These are phyloP conservation scores for Torymus aiolomorphi DNA, from an alignment of 2,888 invertebrate genomes.

Conservation along the genomic window DNA sequence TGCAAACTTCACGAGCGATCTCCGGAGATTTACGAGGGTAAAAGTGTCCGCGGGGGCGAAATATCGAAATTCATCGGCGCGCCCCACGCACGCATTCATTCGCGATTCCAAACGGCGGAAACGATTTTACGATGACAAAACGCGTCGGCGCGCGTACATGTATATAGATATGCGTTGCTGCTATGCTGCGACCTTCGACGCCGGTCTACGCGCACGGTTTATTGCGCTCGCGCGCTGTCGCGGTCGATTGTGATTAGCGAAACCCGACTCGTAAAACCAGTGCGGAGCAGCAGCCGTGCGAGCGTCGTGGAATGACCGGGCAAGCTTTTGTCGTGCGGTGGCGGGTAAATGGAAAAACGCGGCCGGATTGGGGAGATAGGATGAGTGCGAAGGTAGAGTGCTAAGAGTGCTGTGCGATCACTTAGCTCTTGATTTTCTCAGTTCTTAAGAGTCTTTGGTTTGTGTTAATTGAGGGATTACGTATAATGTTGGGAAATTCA, in stretches of 20 bases:
- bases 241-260: conserved; percentile 25
- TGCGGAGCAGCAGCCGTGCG: not conserved
- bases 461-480: too few relatives aligned
- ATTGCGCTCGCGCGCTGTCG: conserved; percentile 25
- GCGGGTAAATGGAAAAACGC: too few relatives aligned
- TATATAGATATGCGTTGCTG: not conserved
- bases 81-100: not conserved
- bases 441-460: too few relatives aligned
- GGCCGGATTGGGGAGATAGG: too few relatives aligned
- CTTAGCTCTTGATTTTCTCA: too few relatives aligned
- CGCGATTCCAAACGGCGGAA: conserved; percentile 17
- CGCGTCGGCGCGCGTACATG: not conserved
- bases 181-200: not conserved
- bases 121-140: conserved; percentile 44
- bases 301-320: too few relatives aligned
- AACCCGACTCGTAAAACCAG: conserved; percentile 8
- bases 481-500: too few relatives aligned
- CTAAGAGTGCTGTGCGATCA: too few relatives aligned
- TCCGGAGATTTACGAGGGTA: conserved; percentile 41
- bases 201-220: not conserved
- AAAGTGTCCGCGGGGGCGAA: conserved; percentile 25
- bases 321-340: too few relatives aligned
- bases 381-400: too few relatives aligned
- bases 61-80: conserved; percentile 39
- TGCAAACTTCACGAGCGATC: conserved; percentile 43